Evolutionary conservation across 2,888 invertebrate species (phyloP).

Genomic region (Athalia rosae): DNA sequence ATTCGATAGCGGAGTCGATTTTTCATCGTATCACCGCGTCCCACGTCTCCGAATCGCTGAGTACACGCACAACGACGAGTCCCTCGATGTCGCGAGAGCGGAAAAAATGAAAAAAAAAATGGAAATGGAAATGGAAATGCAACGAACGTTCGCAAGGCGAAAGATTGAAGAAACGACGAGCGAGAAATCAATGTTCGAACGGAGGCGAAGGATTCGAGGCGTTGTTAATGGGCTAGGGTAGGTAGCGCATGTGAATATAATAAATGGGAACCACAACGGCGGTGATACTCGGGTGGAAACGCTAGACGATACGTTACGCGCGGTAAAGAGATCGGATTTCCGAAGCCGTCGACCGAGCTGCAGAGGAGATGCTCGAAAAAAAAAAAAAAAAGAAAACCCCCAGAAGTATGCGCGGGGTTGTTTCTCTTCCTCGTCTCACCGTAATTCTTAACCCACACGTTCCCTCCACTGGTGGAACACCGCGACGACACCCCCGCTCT

Average conservation of each 20-base stretch:
- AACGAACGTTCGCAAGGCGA: no score
- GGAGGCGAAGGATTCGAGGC: not conserved
- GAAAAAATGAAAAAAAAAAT: no score
- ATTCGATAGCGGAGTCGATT: no score
- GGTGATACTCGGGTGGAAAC: conserved; percentile 13
- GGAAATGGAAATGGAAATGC: no score
- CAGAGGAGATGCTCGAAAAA: not conserved
- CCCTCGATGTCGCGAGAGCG: no score
- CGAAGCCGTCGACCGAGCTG: conserved; percentile 60
- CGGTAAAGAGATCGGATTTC: conserved; percentile 61
- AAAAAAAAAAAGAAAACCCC: no score
- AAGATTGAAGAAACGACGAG: no score
- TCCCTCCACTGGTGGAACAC: no score
- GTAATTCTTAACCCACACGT: not conserved
- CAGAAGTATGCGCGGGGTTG: not conserved
- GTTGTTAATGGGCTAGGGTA: not conserved
- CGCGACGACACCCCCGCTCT: not conserved
- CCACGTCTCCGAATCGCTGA: no score
- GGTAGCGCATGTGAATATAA: conserved; percentile 5
- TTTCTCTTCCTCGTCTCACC: not conserved
- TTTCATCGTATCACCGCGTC: no score
- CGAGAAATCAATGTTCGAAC: no score
- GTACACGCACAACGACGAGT: no score
- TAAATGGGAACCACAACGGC: conserved; percentile 57
- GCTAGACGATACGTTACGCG: conserved; percentile 59